Percentiles rank a stretch among this genome's conserved stretches.
Evolutionary conservation across 2,888 invertebrate genomes (phyloP).

Genomic region (Keiferia lycopersicella): DNA sequence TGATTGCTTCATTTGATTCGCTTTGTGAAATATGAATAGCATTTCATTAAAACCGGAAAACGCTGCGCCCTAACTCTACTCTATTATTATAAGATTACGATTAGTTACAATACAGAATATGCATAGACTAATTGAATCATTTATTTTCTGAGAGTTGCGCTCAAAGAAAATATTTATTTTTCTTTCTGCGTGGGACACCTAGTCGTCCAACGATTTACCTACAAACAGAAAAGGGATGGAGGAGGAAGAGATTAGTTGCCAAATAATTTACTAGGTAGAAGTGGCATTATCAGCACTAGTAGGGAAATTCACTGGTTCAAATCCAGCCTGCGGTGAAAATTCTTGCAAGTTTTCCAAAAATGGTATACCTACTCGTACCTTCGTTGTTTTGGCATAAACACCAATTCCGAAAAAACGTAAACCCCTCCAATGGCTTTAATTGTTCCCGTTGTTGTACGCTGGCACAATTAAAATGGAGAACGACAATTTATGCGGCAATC

Average conservation of each 20-base stretch:
- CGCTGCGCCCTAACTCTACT: slow-evolving; percentile 17
- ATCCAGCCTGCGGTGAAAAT: too few species aligned
- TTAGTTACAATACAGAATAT: too few species aligned
- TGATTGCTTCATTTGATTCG: slow-evolving; percentile 33
- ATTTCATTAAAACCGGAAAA: slow-evolving; percentile 29
- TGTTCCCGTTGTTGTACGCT: slow-evolving; percentile 22
- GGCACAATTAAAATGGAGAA: slow-evolving; percentile 64
- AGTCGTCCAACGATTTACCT: too few species aligned
- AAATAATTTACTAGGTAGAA: too few species aligned
- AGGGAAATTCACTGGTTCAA: too few species aligned
- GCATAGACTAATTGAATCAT: background rate
- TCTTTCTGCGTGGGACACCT: too few species aligned
- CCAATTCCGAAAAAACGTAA: background rate
- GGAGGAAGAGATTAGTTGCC: too few species aligned
- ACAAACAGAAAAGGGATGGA: too few species aligned
- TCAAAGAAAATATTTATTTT: background rate
- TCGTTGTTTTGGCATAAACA: slow-evolving; percentile 24
- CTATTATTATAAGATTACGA: slow-evolving; percentile 16
- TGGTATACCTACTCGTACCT: too few species aligned
- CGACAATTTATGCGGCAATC: slow-evolving; percentile 76
- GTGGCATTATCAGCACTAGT: too few species aligned
- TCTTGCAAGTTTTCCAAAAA: too few species aligned
- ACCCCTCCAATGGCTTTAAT: slow-evolving; percentile 20
- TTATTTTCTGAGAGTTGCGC: background rate
- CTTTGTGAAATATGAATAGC: slow-evolving; percentile 31